phyloP scores from a whole-genome alignment of 2,888 invertebrate species.

The Liposcelis brunnea region DNA sequence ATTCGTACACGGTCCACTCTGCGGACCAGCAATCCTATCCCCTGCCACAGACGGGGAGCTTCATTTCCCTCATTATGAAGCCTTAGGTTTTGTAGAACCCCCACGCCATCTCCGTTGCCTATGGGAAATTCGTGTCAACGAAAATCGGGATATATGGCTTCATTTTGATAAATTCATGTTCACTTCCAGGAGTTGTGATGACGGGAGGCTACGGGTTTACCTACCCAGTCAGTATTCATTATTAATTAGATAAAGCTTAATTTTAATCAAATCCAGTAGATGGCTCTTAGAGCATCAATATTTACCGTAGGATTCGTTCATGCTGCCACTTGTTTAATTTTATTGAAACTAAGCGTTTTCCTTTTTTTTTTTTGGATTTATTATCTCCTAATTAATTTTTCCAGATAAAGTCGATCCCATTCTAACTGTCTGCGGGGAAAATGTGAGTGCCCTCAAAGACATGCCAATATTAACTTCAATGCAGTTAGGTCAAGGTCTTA shows the following conservation, averaged over 20 bases:
- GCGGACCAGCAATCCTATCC: constrained; percentile 65
- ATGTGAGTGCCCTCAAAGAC: constrained; percentile 62
- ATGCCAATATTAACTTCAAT: constrained; percentile 63
- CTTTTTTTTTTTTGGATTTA: no score
- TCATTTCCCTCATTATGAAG: constrained; percentile 73
- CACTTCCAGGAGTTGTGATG: constrained; percentile 67
- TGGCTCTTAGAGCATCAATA: no score
- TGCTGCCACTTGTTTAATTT: no score
- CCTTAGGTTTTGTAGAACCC: constrained; percentile 35
- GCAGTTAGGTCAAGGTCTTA: constrained; percentile 38
- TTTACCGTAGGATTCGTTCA: no score
- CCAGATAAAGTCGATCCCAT: constrained; percentile 39
- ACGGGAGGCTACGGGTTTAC: constrained; percentile 71
- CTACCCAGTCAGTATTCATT: constrained; percentile 39
- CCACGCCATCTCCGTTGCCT: constrained; percentile 42
- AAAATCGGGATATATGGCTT: constrained; percentile 70
- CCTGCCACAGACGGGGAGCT: constrained; percentile 71
- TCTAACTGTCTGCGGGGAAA: constrained; percentile 69
- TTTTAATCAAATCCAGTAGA: no score
- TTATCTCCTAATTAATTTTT: neutral
- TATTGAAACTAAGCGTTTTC: no score
- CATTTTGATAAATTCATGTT: constrained; percentile 73
- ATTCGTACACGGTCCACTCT: constrained; percentile 76
- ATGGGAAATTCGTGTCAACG: constrained; percentile 66
- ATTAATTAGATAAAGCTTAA: no score